Conservation (phyloP, 2,888 invertebrate species). For the Andrena dorsata region DNA sequence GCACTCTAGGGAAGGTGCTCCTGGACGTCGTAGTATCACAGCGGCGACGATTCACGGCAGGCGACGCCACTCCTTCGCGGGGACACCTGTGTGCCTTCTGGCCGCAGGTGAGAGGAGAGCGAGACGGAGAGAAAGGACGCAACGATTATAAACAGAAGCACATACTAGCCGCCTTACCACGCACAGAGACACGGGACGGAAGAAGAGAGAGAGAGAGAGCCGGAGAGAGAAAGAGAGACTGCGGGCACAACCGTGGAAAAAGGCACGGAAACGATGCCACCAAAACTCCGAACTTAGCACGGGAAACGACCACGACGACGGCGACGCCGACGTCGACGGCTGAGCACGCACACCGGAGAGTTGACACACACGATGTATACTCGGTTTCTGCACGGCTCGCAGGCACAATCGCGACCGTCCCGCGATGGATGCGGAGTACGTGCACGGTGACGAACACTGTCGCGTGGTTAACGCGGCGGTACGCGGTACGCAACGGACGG, state of each 20-base stretch:
- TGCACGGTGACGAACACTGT: conserved; percentile 1
- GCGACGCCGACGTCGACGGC: conserved; percentile 43
- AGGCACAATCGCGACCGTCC: conserved; percentile 45
- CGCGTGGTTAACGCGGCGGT: not conserved
- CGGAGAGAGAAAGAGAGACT: not conserved
- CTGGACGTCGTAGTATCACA: conserved; percentile 60
- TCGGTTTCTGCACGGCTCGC: conserved; percentile 25
- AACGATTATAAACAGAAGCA: conserved; percentile 71
- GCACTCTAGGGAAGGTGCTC: conserved; percentile 11
- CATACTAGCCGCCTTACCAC: conserved; percentile 59
- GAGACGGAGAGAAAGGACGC: conserved; percentile 73
- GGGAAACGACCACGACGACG: conserved; percentile 37
- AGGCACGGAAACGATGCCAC: conserved; percentile 22
- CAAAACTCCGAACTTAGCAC: conserved; percentile 51
- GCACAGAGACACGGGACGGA: conserved; percentile 37
- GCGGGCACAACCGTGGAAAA: conserved; percentile 29
- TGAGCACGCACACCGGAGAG: conserved; percentile 60
- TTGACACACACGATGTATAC: conserved; percentile 58
- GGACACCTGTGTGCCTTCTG: conserved; percentile 68
- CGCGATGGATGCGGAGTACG: not conserved
- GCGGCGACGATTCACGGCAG: conserved; percentile 58
- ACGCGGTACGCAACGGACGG: conserved; percentile 57
- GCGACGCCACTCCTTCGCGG: conserved; percentile 70
- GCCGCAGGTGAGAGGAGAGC: conserved; percentile 71
- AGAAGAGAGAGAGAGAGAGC: conserved; percentile 25